A percentile compares a stretch with the other conserved stretches of the same genome.
These are phyloP conservation scores for Teleiodes luculella DNA, from an alignment of 2,888 invertebrate genomes.

Conservation along the genomic window DNA sequence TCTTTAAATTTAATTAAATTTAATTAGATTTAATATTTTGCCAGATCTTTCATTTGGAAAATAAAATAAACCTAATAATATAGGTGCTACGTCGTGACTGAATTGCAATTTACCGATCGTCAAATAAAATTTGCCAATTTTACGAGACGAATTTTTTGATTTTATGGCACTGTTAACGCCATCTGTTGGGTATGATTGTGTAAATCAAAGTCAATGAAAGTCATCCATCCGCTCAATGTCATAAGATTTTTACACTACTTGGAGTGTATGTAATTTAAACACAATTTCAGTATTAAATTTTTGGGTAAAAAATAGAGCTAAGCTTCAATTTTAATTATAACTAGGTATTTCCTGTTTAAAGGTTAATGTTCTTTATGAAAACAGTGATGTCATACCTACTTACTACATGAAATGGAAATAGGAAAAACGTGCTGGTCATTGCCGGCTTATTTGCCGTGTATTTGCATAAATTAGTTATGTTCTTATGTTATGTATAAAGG, in stretches of 20 bases:
- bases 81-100: background rate
- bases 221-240: background rate
- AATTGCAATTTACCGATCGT: slow-evolving; percentile 9
- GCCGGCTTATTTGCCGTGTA: slow-evolving; percentile 20
- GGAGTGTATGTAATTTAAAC: no score
- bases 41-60: background rate
- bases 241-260: no score
- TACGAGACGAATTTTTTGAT: slow-evolving; percentile 17
- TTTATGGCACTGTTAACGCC: slow-evolving; percentile 26
- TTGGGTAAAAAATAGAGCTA: no score
- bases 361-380: slow-evolving; percentile 43
- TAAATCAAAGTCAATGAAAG: slow-evolving; percentile 13
- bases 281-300: no score
- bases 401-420: slow-evolving; percentile 15
- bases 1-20: no score
- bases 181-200: slow-evolving; percentile 20
- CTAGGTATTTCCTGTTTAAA: slow-evolving; percentile 31
- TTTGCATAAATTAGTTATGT: background rate
- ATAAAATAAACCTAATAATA: background rate
- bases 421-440: slow-evolving; percentile 8
- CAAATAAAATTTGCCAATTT: slow-evolving; percentile 13
- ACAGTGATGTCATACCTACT: slow-evolving; percentile 40
- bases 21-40: no score
- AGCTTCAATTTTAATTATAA: slow-evolving; percentile 4
- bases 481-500: background rate